phyloP scores from a whole-genome alignment of 2,797 vertebrate species.

The Glyptemys insculpta region DNA sequence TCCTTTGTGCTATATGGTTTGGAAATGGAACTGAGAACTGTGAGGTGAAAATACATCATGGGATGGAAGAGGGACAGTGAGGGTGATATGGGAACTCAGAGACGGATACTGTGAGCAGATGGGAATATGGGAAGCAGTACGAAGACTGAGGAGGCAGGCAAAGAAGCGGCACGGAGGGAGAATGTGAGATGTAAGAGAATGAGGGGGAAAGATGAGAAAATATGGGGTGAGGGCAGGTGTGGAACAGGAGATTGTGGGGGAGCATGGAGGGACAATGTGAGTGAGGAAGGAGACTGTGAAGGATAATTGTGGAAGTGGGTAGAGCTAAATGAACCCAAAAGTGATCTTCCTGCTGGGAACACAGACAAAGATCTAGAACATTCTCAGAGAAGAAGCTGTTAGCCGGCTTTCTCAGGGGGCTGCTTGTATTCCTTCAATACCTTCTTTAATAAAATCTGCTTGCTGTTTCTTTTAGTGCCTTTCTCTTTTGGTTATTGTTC shows the following conservation, averaged over 20 bases:
- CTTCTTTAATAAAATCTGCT: neutral
- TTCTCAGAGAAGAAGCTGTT: neutral
- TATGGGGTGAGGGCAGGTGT: accelerated
- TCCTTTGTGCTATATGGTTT: neutral
- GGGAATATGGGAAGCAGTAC: neutral
- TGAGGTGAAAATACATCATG: accelerated
- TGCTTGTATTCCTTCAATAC: neutral
- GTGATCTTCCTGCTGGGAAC: neutral
- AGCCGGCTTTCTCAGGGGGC: neutral
- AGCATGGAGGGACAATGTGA: neutral
- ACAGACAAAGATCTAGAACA: neutral
- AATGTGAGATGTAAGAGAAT: neutral
- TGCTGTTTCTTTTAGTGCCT: neutral
- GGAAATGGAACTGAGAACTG: neutral
- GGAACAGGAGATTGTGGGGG: neutral
- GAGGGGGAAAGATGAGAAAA: neutral
- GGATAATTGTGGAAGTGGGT: neutral
- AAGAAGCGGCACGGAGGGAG: neutral
- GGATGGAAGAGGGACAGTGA: accelerated
- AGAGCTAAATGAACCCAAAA: neutral
- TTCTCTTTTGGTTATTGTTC: neutral
- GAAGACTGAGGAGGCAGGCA: neutral
- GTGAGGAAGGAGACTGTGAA: neutral
- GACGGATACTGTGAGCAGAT: accelerated
- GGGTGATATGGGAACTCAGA: accelerated